These are phyloP conservation scores for Drosophila neotestacea DNA, from an alignment of 2,888 invertebrate species.

Conservation along the genomic window DNA sequence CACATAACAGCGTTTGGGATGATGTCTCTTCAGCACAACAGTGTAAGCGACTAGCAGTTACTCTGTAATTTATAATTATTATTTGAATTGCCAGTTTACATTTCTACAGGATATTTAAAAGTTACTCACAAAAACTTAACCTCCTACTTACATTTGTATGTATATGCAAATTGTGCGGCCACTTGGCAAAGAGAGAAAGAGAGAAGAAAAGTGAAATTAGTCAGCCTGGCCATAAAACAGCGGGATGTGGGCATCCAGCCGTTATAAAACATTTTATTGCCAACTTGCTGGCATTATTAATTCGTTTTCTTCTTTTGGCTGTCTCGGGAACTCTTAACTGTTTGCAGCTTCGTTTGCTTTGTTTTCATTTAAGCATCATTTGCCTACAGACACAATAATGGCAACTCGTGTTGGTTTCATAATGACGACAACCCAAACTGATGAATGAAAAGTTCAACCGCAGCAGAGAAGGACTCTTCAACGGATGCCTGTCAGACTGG, in stretches of 20 bases:
- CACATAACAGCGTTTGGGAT: slow-evolving; percentile 1
- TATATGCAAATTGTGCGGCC: slow-evolving; percentile 48
- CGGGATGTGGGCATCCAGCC: slow-evolving; percentile 38
- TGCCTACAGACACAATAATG: slow-evolving; percentile 63
- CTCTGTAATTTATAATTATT: not conserved
- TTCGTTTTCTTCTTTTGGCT: slow-evolving; percentile 59
- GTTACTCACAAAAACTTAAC: not conserved
- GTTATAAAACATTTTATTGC: slow-evolving; percentile 69
- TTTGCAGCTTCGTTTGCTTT: slow-evolving; percentile 42
- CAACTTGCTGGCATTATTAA: slow-evolving; percentile 64
- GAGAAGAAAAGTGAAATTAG: slow-evolving; percentile 65
- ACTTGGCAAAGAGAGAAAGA: slow-evolving; percentile 10
- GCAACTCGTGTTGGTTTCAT: slow-evolving; percentile 55
- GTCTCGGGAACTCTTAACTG: slow-evolving; percentile 18
- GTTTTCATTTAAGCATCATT: slow-evolving; percentile 67
- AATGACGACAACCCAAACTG: slow-evolving; percentile 54
- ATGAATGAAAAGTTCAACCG: slow-evolving; percentile 39
- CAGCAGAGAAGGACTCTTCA: not conserved
- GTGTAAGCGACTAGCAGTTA: not conserved
- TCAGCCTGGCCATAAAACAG: slow-evolving; percentile 60
- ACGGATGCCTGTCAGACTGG: slow-evolving; percentile 2
- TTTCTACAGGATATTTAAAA: slow-evolving; percentile 3
- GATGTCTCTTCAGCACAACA: not conserved
- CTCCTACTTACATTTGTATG: slow-evolving; percentile 5
- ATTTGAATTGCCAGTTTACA: not conserved